Evolutionary conservation across 1,140 invertebrate species (phyloP), one percentile per base, ranked within the genome.

Genomic region (Drosophila rufa): DNA sequence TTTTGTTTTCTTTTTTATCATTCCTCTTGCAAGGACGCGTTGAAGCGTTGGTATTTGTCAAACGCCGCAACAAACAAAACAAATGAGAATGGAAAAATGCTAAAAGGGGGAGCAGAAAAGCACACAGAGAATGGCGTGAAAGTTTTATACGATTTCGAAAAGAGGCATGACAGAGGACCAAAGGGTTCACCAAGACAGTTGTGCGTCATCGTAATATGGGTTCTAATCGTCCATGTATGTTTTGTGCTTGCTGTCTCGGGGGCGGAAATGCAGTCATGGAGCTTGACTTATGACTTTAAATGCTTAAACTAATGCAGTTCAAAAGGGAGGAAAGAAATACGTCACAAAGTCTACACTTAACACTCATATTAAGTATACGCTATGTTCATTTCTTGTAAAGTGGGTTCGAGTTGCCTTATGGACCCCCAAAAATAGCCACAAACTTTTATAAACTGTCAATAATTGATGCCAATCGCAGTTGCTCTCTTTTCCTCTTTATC

Each of bases 41-140:
- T 87, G 66, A 65, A 56, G 71, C 80, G 69, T 57, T 43, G 80
- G 71, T 70, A 87, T 89, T 89, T 67, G 58, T 27, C 9, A 70
- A 79, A 77, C 71, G 57, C 75, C 58, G 47, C 82, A 46, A 48
- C 58, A 76, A 77, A 55, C 67, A 83, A 79, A 79, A 76, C 58
- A 61, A 86, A 57, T 55, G 53, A 82, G 59, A 61, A 61, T 19
- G 36, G 58, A 47, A 59, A 56, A 48, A 30, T 48, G 56, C 33
- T 56, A 42, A 69, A 55, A 76, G 45, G 69, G 55, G 45, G 30
- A 48, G 64, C 46, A 48, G 27, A 38, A 77, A 76, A 65, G 68
- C 71, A 89, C 83, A 87, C 79, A 59, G 56, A 77, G 83, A 87
- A 80, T 78, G 67, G 58, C 65, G 69, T 83, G 80, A 80, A 83